Evolutionary conservation across 2,113 vertebrate genomes (phyloP).

Genomic region (Psophia crepitans): DNA sequence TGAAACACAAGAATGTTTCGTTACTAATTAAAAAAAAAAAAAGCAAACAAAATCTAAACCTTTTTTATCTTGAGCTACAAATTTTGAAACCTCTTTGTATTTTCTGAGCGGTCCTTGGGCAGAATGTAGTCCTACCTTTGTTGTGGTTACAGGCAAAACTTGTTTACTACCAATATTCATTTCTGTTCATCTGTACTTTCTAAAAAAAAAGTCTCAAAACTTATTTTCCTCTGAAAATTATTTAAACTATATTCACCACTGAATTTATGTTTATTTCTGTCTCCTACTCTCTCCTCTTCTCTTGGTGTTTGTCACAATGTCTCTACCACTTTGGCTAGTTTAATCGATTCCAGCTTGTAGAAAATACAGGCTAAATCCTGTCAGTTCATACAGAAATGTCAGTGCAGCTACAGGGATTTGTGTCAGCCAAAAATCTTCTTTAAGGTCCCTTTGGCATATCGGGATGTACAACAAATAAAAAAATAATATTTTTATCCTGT

Average conservation of each 20-base stretch:
- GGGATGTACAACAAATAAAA: not conserved
- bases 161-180: not conserved
- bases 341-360: conserved; percentile 25
- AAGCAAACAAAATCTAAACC: not conserved
- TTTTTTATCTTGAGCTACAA: not conserved
- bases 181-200: not conserved
- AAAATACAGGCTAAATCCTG: conserved; percentile 32
- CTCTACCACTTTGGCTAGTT: not conserved
- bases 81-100: not conserved
- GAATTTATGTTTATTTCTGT: not conserved
- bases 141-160: not conserved
- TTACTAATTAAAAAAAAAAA: not conserved
- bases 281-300: not conserved
- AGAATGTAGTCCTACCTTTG: not conserved
- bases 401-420: conserved; percentile 2
- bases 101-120: not conserved
- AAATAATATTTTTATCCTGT: not conserved
- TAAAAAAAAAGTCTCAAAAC: not conserved
- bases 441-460: conserved; percentile 6
- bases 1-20: not conserved
- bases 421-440: conserved; percentile 11
- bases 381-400: not conserved
- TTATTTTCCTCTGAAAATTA: not conserved
- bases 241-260: not conserved
- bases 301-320: not conserved